These are phyloP conservation scores for Buphagus erythrorhynchus DNA, from an alignment of 2,797 vertebrate genomes.

Conservation along the genomic window DNA sequence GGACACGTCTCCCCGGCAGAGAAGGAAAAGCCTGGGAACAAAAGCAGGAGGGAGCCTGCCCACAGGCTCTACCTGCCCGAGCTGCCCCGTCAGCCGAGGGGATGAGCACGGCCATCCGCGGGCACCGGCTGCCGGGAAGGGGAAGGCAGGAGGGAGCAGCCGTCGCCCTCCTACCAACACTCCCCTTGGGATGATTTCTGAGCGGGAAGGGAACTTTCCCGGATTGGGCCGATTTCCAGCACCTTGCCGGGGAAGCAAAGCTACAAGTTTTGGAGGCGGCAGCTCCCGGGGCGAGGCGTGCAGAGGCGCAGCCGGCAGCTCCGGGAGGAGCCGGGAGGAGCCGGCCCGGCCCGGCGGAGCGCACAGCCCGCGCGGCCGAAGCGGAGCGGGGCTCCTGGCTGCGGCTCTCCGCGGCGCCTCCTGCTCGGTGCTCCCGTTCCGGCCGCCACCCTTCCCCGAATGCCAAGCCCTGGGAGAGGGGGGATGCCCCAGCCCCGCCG, in stretches of 20 bases:
- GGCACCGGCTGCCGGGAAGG: background rate
- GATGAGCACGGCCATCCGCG: background rate
- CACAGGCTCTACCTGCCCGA: background rate
- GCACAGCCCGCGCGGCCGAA: background rate
- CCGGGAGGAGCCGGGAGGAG: background rate
- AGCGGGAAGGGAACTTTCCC: background rate
- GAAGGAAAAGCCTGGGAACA: background rate
- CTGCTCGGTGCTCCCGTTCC: background rate
- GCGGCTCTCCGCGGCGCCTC: background rate
- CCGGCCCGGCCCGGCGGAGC: background rate
- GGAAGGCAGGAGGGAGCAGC: too few species aligned
- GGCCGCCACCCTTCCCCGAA: background rate
- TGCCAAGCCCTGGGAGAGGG: background rate
- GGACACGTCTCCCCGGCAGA: background rate
- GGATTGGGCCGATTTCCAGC: background rate
- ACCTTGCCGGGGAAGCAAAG: background rate
- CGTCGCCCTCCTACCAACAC: too few species aligned
- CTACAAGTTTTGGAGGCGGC: background rate
- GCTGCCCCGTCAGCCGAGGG: background rate
- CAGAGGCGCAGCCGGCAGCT: background rate
- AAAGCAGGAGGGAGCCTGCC: background rate
- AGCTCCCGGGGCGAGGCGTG: background rate
- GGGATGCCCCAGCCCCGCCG: background rate
- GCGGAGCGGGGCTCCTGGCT: background rate
- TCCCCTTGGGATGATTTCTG: background rate